Evolutionary conservation across 2,888 invertebrate genomes (phyloP).

Genomic region (Agelastica alni): DNA sequence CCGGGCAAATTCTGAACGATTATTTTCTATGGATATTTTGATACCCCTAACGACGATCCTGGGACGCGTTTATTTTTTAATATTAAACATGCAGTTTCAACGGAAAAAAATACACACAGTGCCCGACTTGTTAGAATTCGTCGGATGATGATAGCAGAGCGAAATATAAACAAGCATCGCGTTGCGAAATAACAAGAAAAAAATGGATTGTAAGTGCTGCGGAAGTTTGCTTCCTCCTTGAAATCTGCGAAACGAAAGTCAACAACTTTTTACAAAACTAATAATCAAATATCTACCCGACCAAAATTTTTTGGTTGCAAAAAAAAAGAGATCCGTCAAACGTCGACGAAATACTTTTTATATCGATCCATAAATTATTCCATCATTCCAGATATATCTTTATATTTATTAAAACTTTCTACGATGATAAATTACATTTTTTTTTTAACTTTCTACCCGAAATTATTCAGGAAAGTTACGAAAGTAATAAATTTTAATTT

Average conservation of each 20-base stretch:
- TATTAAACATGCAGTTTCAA: constrained; percentile 29
- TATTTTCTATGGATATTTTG: too few species aligned
- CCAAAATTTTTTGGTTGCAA: not conserved
- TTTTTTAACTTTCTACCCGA: too few species aligned
- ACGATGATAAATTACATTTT: too few species aligned
- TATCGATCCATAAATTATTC: too few species aligned
- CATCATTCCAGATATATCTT: too few species aligned
- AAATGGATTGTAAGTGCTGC: constrained; percentile 26
- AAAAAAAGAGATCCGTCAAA: not conserved
- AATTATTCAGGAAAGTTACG: too few species aligned
- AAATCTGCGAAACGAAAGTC: constrained; percentile 38
- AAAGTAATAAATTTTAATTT: too few species aligned
- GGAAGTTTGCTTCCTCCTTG: constrained; percentile 38
- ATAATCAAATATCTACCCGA: constrained; percentile 17
- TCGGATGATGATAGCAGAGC: constrained; percentile 26
- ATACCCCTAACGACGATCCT: constrained; percentile 21
- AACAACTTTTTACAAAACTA: constrained; percentile 30
- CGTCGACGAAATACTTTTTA: not conserved
- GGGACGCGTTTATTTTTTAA: too few species aligned
- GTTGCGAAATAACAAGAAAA: constrained; percentile 30
- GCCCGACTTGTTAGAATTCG: constrained; percentile 23
- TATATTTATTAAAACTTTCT: too few species aligned
- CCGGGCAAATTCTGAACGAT: too few species aligned
- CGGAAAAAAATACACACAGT: constrained; percentile 23
- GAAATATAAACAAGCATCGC: constrained; percentile 28